A percentile compares a stretch with the other conserved stretches of the same genome.
These are phyloP conservation scores for Tachysurus fulvidraco DNA, from an alignment of 2,113 vertebrate species.

Conservation along the genomic window DNA sequence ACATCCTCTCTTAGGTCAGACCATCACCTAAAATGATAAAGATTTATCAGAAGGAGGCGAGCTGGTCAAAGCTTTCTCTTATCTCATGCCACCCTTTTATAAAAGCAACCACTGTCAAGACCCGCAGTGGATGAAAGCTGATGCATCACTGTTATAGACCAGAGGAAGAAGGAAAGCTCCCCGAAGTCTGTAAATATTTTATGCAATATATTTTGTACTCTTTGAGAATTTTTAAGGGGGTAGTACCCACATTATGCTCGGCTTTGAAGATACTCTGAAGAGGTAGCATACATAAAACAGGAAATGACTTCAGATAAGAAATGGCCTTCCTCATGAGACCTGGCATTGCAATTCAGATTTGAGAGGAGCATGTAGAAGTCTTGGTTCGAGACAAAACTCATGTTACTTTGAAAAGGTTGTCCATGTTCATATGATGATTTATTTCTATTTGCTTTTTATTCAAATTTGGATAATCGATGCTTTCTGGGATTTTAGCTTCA, in stretches of 20 bases:
- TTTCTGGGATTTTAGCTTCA: not conserved
- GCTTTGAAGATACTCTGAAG: conserved; percentile 54
- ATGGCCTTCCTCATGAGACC: conserved; percentile 34
- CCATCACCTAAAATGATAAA: conserved; percentile 82
- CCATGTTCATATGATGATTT: not conserved
- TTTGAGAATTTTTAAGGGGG: conserved; percentile 70
- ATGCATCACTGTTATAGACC: conserved; percentile 66
- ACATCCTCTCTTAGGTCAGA: conserved; percentile 73
- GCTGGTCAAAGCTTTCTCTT: conserved; percentile 75
- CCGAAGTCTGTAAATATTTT: conserved; percentile 74
- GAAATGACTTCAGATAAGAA: conserved; percentile 43
- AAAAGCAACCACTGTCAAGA: conserved; percentile 72
- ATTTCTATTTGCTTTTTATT: not conserved
- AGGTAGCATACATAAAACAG: conserved; percentile 55
- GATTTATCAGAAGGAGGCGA: conserved; percentile 75
- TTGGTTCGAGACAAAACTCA: conserved; percentile 12
- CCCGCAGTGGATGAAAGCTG: conserved; percentile 73
- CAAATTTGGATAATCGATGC: not conserved
- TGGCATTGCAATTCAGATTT: conserved; percentile 40
- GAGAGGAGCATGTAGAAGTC: not conserved
- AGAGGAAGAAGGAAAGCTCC: conserved; percentile 62
- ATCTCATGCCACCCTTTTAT: conserved; percentile 72
- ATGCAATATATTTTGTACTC: conserved; percentile 76
- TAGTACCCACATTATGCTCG: conserved; percentile 62
- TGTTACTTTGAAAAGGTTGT: not conserved